These are phyloP conservation scores for Promerops cafer DNA, from an alignment of 2,113 vertebrate genomes.

Conservation along the genomic window DNA sequence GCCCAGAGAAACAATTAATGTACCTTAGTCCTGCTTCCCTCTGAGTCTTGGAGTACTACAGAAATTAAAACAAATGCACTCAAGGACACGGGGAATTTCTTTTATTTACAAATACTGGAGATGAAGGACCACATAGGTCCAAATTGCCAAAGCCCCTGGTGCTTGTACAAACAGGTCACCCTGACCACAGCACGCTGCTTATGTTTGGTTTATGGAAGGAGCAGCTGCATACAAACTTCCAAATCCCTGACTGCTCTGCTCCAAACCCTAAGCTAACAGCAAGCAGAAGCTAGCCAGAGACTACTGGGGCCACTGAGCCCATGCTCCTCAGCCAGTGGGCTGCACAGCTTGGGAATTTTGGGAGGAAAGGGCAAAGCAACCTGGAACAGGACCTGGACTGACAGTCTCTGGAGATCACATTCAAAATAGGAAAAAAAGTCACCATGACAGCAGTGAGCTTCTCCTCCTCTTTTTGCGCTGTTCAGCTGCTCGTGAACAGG, in stretches of 20 bases:
- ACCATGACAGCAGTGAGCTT: not conserved
- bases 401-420: not conserved
- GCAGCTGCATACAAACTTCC: not conserved
- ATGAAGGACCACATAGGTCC: not conserved
- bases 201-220: not conserved
- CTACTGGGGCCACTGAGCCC: not conserved
- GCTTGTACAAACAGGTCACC: not conserved
- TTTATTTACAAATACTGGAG: not conserved
- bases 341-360: not conserved
- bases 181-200: not conserved
- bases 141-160: not conserved
- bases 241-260: not conserved
- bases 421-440: not conserved
- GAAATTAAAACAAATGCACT: not conserved
- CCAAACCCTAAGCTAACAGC: not conserved
- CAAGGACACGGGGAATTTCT: not conserved
- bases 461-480: not conserved
- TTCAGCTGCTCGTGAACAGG: not conserved
- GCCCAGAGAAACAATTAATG: not conserved
- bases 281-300: not conserved
- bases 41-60: not conserved
- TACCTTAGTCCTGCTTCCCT: not conserved
- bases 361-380: not conserved
- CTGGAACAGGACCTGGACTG: not conserved
- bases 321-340: not conserved